These are phyloP conservation scores for Neuroscelio doddi DNA, from an alignment of 2,888 invertebrate genomes.

Conservation along the genomic window DNA sequence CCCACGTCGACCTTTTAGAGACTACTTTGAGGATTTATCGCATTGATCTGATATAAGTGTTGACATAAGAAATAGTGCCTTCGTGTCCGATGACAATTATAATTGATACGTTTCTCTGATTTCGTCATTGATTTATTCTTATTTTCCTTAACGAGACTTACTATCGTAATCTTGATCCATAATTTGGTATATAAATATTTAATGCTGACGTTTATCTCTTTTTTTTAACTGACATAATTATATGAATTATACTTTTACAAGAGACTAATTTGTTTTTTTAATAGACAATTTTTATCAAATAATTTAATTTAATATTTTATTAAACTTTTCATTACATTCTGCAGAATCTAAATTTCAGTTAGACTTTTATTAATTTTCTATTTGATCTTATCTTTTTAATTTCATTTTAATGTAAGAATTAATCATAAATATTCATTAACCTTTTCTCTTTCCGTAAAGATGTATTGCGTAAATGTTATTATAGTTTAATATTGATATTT, in stretches of 20 bases:
- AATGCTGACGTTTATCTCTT: background rate
- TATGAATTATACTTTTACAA: too few species aligned
- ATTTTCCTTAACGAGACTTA: background rate
- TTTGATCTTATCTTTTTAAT: background rate
- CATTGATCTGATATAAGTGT: constrained; percentile 1
- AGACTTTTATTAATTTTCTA: background rate
- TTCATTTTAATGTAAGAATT: background rate
- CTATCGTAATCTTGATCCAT: constrained; percentile 1
- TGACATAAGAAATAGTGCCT: constrained; percentile 8
- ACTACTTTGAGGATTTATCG: constrained; percentile 7
- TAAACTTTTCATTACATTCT: background rate
- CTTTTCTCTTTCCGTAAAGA: background rate
- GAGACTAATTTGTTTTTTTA: too few species aligned
- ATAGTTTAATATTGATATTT: too few species aligned
- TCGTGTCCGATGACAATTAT: constrained; percentile 7
- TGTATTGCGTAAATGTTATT: background rate
- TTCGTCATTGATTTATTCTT: background rate
- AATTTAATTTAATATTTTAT: too few species aligned
- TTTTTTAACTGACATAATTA: too few species aligned
- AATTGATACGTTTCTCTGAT: constrained; percentile 2
- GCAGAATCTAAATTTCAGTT: background rate
- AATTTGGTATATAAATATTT: background rate
- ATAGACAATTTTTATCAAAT: too few species aligned
- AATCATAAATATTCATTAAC: constrained; percentile 3
- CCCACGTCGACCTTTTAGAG: constrained; percentile 7